phyloP scores from a whole-genome alignment of 2,797 vertebrate species.

The Chelon auratus region DNA sequence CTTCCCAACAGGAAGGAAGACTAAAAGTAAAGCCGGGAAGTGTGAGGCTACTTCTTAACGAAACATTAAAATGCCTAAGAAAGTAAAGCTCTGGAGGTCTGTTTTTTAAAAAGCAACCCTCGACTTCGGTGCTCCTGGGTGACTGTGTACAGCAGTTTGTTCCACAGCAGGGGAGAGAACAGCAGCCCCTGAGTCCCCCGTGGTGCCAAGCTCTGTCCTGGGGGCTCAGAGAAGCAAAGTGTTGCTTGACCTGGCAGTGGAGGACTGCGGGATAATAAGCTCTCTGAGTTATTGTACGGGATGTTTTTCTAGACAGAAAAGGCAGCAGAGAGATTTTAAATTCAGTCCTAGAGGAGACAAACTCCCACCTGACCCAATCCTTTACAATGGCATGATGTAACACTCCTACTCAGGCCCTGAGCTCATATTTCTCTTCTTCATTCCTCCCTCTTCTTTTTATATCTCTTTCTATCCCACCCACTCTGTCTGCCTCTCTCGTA shows the following conservation, averaged over 20 bases:
- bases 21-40: background rate
- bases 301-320: slow-evolving; percentile 45
- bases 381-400: slow-evolving; percentile 63
- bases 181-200: slow-evolving; percentile 5
- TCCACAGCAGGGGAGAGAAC: background rate
- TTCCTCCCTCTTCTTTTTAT: slow-evolving; percentile 21
- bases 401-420: slow-evolving; percentile 59
- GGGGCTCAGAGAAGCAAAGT: slow-evolving; percentile 30
- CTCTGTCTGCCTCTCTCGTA: slow-evolving; percentile 46
- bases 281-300: slow-evolving; percentile 33
- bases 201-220: slow-evolving; percentile 14
- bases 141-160: background rate
- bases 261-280: slow-evolving; percentile 48
- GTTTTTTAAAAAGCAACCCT: slow-evolving; percentile 8
- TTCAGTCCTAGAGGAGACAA: slow-evolving; percentile 56
- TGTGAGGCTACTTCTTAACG: slow-evolving; percentile 21
- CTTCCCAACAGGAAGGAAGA: background rate
- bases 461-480: slow-evolving; percentile 41
- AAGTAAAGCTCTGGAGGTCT: slow-evolving; percentile 7
- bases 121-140: background rate
- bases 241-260: slow-evolving; percentile 44
- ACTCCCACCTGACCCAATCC: slow-evolving; percentile 59
- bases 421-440: slow-evolving; percentile 44
- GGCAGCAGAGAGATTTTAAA: slow-evolving; percentile 48
- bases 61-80: slow-evolving; percentile 21